A percentile compares a stretch with the other conserved stretches of the same genome.
These are phyloP conservation scores for Octonoba sinensis DNA, from an alignment of 2,888 invertebrate species.

Conservation along the genomic window DNA sequence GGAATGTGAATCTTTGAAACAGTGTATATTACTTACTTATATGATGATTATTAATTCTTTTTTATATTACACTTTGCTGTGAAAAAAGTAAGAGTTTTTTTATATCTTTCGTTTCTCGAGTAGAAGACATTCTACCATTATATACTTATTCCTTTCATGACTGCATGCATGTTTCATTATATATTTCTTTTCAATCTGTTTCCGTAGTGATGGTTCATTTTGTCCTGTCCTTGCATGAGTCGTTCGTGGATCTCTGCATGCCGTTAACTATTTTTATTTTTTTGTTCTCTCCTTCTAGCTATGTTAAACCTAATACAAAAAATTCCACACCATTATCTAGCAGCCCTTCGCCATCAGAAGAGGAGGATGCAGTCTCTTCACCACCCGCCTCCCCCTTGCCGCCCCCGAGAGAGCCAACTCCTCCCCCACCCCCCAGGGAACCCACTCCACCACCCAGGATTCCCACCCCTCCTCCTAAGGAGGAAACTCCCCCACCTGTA, in stretches of 20 bases:
- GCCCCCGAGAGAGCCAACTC: conserved; percentile 26
- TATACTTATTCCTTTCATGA: no score
- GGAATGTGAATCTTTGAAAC: no score
- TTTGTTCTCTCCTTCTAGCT: conserved; percentile 45
- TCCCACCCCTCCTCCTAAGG: conserved; percentile 1
- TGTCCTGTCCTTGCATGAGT: conserved; percentile 26
- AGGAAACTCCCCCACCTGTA: conserved; percentile 30
- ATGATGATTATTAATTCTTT: no score
- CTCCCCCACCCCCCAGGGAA: conserved; percentile 34
- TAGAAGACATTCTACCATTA: no score
- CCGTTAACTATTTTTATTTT: conserved; percentile 41
- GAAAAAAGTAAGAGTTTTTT: neutral
- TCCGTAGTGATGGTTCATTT: neutral
- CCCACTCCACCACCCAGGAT: conserved; percentile 23
- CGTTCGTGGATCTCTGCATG: conserved; percentile 37
- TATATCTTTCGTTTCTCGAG: neutral
- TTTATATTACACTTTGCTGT: neutral
- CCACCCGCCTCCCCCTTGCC: conserved; percentile 33
- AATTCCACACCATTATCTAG: conserved; percentile 63
- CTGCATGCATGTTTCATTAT: no score
- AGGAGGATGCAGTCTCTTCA: conserved; percentile 18
- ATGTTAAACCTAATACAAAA: conserved; percentile 61
- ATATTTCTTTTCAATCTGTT: neutral
- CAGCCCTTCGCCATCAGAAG: conserved; percentile 42
- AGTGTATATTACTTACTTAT: no score